These are phyloP conservation scores for Hydrozoanthus tunicans DNA, from an alignment of 64 coral and sea anemone species.

Conservation along the genomic window DNA sequence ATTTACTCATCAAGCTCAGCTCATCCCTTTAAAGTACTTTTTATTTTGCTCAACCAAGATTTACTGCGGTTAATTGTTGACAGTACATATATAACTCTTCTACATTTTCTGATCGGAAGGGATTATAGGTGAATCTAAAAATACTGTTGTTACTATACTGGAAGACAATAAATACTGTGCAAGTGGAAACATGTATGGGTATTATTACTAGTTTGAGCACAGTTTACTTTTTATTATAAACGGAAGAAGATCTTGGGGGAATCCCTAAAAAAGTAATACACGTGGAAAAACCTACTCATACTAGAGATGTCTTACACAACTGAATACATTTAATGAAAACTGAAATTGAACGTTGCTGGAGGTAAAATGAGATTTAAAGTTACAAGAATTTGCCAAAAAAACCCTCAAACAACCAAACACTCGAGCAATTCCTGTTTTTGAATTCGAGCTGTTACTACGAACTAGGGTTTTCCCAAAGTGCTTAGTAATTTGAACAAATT, in stretches of 20 bases:
- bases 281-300: background rate
- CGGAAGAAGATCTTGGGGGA: background rate
- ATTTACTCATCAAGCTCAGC: background rate
- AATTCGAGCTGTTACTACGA: background rate
- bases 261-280: background rate
- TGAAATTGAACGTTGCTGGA: background rate
- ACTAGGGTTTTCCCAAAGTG: background rate
- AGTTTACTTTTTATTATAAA: background rate
- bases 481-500: background rate
- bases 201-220: constrained; percentile 17
- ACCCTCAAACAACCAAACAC: background rate
- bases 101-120: constrained; percentile 11
- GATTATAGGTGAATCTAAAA: background rate
- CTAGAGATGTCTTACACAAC: background rate
- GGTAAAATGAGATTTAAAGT: background rate
- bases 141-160: background rate
- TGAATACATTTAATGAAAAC: background rate
- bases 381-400: background rate
- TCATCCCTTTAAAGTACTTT: background rate
- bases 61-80: constrained; percentile 12
- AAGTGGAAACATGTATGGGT: background rate
- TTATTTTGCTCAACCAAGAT: background rate
- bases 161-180: background rate
- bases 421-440: background rate
- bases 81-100: background rate